Conservation (phyloP, 92 coral and sea anemone species). For the Siderastrea siderea region DNA sequence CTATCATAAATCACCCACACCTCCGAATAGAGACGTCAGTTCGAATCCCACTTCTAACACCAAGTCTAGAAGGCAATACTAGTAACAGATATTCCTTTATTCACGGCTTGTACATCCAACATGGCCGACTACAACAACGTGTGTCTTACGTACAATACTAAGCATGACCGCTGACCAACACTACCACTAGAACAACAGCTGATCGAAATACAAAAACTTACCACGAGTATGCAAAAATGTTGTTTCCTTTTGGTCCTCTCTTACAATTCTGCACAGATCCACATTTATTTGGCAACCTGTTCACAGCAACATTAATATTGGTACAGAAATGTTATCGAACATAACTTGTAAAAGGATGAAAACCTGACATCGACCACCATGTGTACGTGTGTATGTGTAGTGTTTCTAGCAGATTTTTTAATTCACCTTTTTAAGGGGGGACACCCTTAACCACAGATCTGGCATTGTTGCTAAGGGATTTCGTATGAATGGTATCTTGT, state of each 20-base stretch:
- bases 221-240: conserved; percentile 97
- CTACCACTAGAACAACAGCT: not conserved
- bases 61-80: conserved; percentile 2
- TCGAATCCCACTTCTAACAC: conserved; percentile 13
- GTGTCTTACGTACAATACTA: not conserved
- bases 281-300: conserved; percentile 84
- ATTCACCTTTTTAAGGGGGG: too few relatives aligned
- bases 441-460: too few relatives aligned
- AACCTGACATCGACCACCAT: too few relatives aligned
- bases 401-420: too few relatives aligned
- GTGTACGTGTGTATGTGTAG: too few relatives aligned
- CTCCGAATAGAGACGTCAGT: too few relatives aligned
- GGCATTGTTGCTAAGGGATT: too few relatives aligned
- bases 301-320: not conserved
- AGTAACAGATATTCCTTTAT: not conserved
- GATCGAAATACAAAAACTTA: conserved; percentile 35
- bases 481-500: too few relatives aligned
- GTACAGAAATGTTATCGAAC: not conserved
- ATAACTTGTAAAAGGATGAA: too few relatives aligned
- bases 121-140: not conserved
- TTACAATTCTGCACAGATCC: conserved; percentile 74
- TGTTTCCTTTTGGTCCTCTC: conserved; percentile 87
- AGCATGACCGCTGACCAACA: conserved; percentile 3
- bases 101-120: not conserved
- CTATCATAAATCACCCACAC: too few relatives aligned